A percentile compares a stretch with the other conserved stretches of the same genome.
Conservation (phyloP, 2,797 vertebrate genomes). For the Natrix natrix region DNA sequence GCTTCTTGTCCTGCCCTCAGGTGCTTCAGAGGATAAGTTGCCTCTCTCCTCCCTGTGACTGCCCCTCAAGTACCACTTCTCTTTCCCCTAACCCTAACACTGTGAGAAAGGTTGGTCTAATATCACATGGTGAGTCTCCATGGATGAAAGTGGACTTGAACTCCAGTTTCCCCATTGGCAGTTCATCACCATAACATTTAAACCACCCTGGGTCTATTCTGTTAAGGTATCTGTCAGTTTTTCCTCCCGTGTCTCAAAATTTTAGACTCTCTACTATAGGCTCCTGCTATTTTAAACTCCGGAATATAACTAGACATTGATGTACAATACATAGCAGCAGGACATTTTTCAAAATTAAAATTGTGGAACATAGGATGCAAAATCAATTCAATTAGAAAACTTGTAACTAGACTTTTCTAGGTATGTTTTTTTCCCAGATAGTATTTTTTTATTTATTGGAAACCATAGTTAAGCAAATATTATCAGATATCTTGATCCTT, state of each 20-base stretch:
- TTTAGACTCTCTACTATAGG: not conserved
- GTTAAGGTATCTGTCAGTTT: not conserved
- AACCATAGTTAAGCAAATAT: not conserved
- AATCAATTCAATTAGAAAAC: conserved; percentile 58
- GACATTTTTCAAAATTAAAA: conserved; percentile 63
- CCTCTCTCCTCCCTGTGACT: too few relatives aligned
- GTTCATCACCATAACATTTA: not conserved
- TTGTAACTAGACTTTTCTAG: conserved; percentile 52
- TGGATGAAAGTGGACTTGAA: too few relatives aligned
- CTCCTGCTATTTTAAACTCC: not conserved
- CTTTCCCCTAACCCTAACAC: not conserved
- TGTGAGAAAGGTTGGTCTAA: not conserved
- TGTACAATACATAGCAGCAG: conserved; percentile 23
- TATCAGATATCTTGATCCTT: not conserved
- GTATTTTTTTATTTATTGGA: not conserved
- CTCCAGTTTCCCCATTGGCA: too few relatives aligned
- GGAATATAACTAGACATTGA: not conserved
- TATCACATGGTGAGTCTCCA: too few relatives aligned
- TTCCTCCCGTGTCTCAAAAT: not conserved
- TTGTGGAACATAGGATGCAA: conserved; percentile 38
- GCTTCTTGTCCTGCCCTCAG: too few relatives aligned
- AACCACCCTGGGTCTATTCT: not conserved
- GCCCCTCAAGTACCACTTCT: too few relatives aligned
- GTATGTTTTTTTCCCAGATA: conserved; percentile 18
- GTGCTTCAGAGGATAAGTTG: too few relatives aligned